Percentiles rank a stretch among this genome's conserved stretches.
Evolutionary conservation across 1,140 invertebrate species (phyloP).

Genomic region (Drosophila kanapiae): DNA sequence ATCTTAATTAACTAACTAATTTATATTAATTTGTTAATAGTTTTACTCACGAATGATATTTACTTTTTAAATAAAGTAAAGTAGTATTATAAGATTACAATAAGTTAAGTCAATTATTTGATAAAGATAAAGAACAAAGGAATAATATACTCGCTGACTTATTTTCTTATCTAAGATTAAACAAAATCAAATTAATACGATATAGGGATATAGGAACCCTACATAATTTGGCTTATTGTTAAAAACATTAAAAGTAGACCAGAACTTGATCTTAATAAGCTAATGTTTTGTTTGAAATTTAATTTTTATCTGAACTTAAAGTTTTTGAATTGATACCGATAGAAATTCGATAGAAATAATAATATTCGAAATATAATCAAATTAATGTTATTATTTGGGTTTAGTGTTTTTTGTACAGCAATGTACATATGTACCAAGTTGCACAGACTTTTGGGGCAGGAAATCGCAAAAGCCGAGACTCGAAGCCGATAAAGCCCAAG

Average conservation of each 20-base stretch:
- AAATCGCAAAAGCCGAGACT: background rate
- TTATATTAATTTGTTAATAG: background rate
- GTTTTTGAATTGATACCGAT: no score
- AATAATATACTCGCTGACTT: background rate
- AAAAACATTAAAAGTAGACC: no score
- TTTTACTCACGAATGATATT: background rate
- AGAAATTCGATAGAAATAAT: no score
- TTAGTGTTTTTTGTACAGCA: background rate
- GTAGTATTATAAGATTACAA: background rate
- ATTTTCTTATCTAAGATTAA: slow-evolving; percentile 4
- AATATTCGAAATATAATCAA: background rate
- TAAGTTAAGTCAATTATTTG: background rate
- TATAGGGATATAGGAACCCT: background rate
- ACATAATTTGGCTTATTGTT: no score
- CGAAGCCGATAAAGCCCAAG: slow-evolving; percentile 29
- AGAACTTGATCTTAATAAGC: no score
- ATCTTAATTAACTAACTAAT: background rate
- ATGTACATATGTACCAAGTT: no score
- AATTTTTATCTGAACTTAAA: no score
- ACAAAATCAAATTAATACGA: background rate
- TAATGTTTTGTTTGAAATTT: no score
- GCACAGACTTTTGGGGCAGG: slow-evolving; percentile 6
- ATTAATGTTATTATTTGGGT: background rate
- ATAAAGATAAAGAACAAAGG: slow-evolving; percentile 9
- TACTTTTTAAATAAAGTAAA: background rate